Evolutionary conservation across 92 coral and sea anemone species (phyloP), one percentile per base, ranked within the genome.

Genomic region (Heteractis magnifica): DNA sequence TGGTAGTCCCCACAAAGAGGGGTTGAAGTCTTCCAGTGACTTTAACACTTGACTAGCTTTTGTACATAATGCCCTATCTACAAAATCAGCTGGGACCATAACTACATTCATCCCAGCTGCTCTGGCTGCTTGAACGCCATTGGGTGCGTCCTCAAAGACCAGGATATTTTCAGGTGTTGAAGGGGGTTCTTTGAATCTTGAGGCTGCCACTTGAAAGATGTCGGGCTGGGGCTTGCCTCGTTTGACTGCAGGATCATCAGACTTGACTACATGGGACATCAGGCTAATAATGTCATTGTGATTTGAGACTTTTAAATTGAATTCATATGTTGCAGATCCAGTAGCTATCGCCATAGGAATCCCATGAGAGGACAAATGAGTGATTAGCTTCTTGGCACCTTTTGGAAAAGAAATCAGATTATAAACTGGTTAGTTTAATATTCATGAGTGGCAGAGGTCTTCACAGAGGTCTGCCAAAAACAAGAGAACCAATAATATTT

Each of bases 61-160:
- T 64, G 80, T 72, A 87, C 97, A 92, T 21, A 90, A 82, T 60
- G 93, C 80, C 56, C 15, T 90, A 55, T 94, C 97, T 5, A 89
- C 86, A 51, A 79, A 85, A 56, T 83, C 74, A 65, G 92, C 97
- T 49, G 99, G 99, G 18, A 96, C 99, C 99, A 96, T 96, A 21
- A 96, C 95, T 71, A 96, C 99, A 76, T 90, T 88, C 99, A 96
- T 96, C 10, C 89, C 90, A 14, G 99, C 99, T 19, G 98, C 97
- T 19, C 79, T 83, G n/a, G 96, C 99, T 4, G 99, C 98, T 11
- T 60, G 26, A 10, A 96, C 98, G 5, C 99, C 99, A 86, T 96
- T 94, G 11, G 99, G 99, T 58, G 99, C 98, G 77, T 96, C 99
- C 70, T 96, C 99, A 75, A 96, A 92, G 21, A 96, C 98, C 34